Conservation (phyloP, 2,888 invertebrate species). For the Eulithis prunata region DNA sequence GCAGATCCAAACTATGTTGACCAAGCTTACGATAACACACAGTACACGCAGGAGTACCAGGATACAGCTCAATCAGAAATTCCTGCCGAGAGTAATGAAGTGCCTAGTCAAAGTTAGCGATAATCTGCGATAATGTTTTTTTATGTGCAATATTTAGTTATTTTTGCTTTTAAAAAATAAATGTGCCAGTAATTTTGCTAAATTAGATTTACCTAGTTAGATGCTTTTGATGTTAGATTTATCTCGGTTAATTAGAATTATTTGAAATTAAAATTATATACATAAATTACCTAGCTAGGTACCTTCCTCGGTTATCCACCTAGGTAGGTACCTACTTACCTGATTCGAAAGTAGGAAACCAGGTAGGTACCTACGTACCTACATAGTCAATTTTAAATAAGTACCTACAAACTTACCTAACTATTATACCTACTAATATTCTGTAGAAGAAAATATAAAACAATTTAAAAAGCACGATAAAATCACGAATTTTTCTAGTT, state of each 20-base stretch:
- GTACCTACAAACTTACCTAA: too few species aligned
- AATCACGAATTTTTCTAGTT: conserved; percentile 29
- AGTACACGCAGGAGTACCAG: conserved; percentile 57
- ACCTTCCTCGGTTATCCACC: background rate
- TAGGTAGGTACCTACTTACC: background rate
- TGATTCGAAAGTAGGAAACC: background rate
- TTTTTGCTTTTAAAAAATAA: conserved; percentile 46
- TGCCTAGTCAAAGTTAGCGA: conserved; percentile 71
- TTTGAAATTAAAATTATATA: conserved; percentile 10
- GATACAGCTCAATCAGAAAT: conserved; percentile 34
- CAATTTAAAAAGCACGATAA: conserved; percentile 5
- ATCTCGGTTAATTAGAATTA: conserved; percentile 40
- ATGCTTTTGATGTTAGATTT: conserved; percentile 56
- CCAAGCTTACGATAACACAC: conserved; percentile 60
- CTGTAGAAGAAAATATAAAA: background rate
- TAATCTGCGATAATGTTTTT: conserved; percentile 48
- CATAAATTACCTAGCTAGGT: background rate
- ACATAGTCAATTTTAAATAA: too few species aligned
- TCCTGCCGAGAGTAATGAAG: conserved; percentile 55
- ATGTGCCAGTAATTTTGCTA: conserved; percentile 44
- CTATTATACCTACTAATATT: too few species aligned
- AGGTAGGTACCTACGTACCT: too few species aligned
- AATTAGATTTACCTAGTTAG: conserved; percentile 33
- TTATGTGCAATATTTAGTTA: conserved; percentile 67
- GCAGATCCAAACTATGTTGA: conserved; percentile 63